These are phyloP conservation scores for Loxodonta africana DNA, from an alignment of 2,113 vertebrate species.

Conservation along the genomic window DNA sequence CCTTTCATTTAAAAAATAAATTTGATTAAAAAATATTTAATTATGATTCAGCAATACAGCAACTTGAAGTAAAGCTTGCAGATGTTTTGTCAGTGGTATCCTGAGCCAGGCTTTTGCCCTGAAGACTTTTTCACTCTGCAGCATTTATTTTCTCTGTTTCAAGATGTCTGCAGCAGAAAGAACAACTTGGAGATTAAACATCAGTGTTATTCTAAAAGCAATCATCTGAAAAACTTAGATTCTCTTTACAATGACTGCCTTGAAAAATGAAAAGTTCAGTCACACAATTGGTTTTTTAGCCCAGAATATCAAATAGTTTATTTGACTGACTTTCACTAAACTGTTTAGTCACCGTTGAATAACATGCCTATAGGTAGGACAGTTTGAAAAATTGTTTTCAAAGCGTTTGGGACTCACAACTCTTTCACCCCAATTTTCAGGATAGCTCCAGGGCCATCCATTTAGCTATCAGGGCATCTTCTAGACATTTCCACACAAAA, in stretches of 20 bases:
- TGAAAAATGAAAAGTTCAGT: conserved; percentile 73
- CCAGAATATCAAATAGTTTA: conserved; percentile 50
- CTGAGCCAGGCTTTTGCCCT: background rate
- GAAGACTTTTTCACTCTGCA: background rate
- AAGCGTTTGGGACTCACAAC: background rate
- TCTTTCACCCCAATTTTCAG: conserved; percentile 43
- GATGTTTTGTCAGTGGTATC: conserved; percentile 11
- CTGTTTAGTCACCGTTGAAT: conserved; percentile 52
- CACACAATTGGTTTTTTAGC: conserved; percentile 50
- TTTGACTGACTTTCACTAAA: conserved; percentile 64
- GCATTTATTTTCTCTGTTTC: conserved; percentile 60
- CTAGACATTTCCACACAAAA: background rate
- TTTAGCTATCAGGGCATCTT: background rate
- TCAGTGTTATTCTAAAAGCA: conserved; percentile 75
- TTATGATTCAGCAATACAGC: background rate
- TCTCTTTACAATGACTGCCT: conserved; percentile 51
- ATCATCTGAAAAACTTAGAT: conserved; percentile 74
- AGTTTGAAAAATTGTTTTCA: conserved; percentile 16
- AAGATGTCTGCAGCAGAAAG: conserved; percentile 40
- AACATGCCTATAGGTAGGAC: background rate
- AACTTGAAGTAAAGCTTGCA: background rate
- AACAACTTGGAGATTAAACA: conserved; percentile 48
- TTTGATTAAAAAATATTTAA: background rate
- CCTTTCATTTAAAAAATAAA: background rate
- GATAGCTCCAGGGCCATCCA: background rate